phyloP scores from a whole-genome alignment of 2,113 vertebrate genomes.

The Cebidichthys violaceus region DNA sequence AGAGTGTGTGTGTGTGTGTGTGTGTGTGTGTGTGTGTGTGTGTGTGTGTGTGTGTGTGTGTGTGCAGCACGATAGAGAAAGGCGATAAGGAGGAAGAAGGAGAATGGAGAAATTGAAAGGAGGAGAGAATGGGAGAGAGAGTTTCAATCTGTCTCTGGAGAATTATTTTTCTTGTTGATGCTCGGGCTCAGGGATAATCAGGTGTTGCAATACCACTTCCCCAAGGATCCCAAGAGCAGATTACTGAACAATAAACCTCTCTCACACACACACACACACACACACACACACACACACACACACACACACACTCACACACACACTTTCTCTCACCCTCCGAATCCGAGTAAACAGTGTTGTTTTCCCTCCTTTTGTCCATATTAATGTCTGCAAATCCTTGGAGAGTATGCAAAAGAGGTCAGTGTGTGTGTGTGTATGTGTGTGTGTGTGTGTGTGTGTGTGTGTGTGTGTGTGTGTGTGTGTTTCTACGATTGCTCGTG shows the following conservation, averaged over 20 bases:
- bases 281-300: constrained; percentile 4
- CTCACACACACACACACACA: not conserved
- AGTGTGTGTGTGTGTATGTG: not conserved
- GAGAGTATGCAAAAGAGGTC: constrained; percentile 15
- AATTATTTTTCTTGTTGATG: constrained; percentile 58
- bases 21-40: constrained; percentile 5
- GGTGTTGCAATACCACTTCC: constrained; percentile 65
- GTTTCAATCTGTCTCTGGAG: constrained; percentile 56
- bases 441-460: not conserved
- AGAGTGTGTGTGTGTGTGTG: constrained; percentile 6
- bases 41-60: not conserved
- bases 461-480: not conserved
- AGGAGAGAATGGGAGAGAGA: constrained; percentile 13
- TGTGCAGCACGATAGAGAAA: constrained; percentile 21
- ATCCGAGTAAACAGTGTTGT: constrained; percentile 39
- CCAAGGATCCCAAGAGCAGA: constrained; percentile 51
- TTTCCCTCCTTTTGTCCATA: constrained; percentile 34
- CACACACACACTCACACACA: not conserved
- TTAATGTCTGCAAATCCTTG: constrained; percentile 25
- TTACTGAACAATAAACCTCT: constrained; percentile 52
- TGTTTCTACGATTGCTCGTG: not conserved
- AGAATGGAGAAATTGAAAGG: constrained; percentile 41
- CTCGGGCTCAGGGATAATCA: constrained; percentile 63
- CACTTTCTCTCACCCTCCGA: not conserved
- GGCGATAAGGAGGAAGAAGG: constrained; percentile 24